A percentile compares a stretch with the other conserved stretches of the same genome.
phyloP scores from a whole-genome alignment of 2,888 invertebrate species.

The Steinernema hermaphroditum region DNA sequence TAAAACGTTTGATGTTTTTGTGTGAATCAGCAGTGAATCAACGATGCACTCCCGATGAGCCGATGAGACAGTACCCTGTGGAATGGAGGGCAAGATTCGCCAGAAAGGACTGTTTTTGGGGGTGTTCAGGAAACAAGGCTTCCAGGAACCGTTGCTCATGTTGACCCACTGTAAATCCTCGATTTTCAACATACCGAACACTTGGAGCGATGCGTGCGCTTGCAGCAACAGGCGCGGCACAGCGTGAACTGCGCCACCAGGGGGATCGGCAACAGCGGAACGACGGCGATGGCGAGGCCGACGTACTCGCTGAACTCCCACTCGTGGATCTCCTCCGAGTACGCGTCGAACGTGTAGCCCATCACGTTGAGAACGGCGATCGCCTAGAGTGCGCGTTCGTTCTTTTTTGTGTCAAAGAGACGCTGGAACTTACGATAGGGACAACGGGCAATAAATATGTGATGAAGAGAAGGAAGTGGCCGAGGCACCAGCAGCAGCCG shows the following conservation, averaged over 20 bases:
- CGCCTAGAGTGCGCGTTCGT: slow-evolving; percentile 43
- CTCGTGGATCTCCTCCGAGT: slow-evolving; percentile 53
- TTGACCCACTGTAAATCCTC: too few species aligned
- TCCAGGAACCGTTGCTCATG: too few species aligned
- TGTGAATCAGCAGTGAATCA: not conserved
- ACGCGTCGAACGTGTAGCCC: slow-evolving; percentile 58
- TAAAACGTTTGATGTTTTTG: slow-evolving; percentile 41
- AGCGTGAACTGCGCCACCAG: slow-evolving; percentile 59
- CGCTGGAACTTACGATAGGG: slow-evolving; percentile 56
- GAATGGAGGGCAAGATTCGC: too few species aligned
- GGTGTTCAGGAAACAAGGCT: too few species aligned
- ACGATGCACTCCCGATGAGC: too few species aligned
- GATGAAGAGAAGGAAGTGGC: slow-evolving; percentile 58
- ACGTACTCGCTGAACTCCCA: slow-evolving; percentile 62
- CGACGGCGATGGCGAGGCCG: slow-evolving; percentile 59
- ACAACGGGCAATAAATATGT: slow-evolving; percentile 62
- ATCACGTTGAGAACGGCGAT: slow-evolving; percentile 58
- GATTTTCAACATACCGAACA: slow-evolving; percentile 19
- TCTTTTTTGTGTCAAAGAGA: not conserved
- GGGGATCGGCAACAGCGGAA: slow-evolving; percentile 60
- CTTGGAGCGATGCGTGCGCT: not conserved
- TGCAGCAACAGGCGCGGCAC: slow-evolving; percentile 52
- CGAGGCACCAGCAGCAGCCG: slow-evolving; percentile 62
- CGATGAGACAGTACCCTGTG: too few species aligned
- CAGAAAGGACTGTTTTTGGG: too few species aligned